Conservation (phyloP, 2,797 vertebrate species). For the Podarcis lilfordi region DNA sequence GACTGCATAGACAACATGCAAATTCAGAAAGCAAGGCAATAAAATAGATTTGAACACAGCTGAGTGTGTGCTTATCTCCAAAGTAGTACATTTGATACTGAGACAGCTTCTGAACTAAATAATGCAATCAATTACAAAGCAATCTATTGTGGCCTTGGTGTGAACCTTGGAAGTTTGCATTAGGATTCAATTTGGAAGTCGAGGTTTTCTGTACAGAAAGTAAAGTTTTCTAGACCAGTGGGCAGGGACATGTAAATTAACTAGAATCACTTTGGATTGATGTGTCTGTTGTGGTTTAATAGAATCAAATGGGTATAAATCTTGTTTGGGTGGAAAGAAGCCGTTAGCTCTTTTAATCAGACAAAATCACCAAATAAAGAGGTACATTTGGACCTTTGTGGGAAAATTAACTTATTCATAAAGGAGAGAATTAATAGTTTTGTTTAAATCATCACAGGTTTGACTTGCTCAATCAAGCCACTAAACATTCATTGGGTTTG, state of each 20-base stretch:
- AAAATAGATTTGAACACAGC: constrained; percentile 20
- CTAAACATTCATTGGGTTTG: constrained; percentile 2
- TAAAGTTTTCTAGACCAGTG: constrained; percentile 61
- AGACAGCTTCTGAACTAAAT: constrained; percentile 40
- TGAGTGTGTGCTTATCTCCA: constrained; percentile 20
- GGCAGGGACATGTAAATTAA: constrained; percentile 46
- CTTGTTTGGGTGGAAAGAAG: constrained; percentile 28
- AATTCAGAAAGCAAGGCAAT: neutral
- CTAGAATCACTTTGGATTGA: constrained; percentile 45
- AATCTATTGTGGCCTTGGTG: constrained; percentile 48
- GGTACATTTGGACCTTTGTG: constrained; percentile 34
- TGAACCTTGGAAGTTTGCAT: constrained; percentile 43
- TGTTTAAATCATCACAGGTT: constrained; percentile 49
- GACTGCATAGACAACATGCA: neutral
- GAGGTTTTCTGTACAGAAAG: constrained; percentile 54
- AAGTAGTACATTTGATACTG: constrained; percentile 36
- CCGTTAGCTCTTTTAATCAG: constrained; percentile 46
- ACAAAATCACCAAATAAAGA: constrained; percentile 31
- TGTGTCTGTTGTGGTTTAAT: constrained; percentile 38
- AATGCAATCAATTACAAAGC: constrained; percentile 19
- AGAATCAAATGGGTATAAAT: constrained; percentile 30
- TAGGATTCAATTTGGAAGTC: constrained; percentile 24
- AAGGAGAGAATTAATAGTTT: constrained; percentile 53
- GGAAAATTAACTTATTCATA: constrained; percentile 47
- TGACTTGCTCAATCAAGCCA: constrained; percentile 33